Evolutionary conservation across 2,797 vertebrate species (phyloP).

Genomic region (Balearica regulorum): DNA sequence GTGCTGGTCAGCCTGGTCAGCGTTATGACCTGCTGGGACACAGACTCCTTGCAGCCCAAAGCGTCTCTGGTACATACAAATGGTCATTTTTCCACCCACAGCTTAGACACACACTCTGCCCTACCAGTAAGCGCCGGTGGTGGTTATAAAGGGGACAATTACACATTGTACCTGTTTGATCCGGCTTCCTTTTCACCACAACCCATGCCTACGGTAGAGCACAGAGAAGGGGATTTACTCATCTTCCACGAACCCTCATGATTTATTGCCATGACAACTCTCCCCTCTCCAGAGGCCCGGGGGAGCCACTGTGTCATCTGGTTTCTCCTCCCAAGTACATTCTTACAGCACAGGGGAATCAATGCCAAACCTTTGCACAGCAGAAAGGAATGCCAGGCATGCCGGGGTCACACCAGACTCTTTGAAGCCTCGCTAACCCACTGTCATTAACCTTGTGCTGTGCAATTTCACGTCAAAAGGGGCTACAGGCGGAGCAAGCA

Average conservation of each 20-base stretch:
- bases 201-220: background rate
- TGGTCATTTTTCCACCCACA: background rate
- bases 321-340: constrained; percentile 49
- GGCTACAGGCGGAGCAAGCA: constrained; percentile 18
- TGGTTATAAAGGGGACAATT: background rate
- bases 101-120: background rate
- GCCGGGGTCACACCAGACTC: constrained; percentile 71
- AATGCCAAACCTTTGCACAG: constrained; percentile 82
- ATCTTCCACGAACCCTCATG: background rate
- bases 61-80: background rate
- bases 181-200: background rate
- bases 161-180: background rate
- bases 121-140: background rate
- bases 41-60: background rate
- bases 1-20: background rate
- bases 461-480: constrained; percentile 73
- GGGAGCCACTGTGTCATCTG: constrained; percentile 23
- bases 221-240: background rate
- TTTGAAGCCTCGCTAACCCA: constrained; percentile 77
- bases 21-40: background rate
- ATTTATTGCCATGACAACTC: constrained; percentile 60
- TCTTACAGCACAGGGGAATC: constrained; percentile 56
- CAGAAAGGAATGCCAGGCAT: constrained; percentile 86
- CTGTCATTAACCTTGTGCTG: constrained; percentile 77
- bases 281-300: constrained; percentile 7